Evolutionary conservation across 1,140 invertebrate genomes (phyloP).

Genomic region (Arion vulgaris): DNA sequence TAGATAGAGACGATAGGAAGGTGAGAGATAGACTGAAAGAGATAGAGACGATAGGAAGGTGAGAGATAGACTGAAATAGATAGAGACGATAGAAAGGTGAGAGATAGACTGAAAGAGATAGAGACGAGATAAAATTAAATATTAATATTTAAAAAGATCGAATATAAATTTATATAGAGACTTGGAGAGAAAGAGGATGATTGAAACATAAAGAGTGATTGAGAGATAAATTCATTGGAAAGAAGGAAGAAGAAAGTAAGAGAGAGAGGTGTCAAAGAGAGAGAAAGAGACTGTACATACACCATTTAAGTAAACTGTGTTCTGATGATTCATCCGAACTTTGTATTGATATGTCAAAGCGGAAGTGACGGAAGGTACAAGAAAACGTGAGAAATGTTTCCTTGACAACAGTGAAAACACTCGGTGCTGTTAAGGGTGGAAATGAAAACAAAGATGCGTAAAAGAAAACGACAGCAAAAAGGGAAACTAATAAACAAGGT

Average conservation of each 20-base stretch:
- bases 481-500: not conserved
- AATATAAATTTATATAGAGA: not conserved
- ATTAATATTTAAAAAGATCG: not conserved
- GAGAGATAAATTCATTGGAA: no score
- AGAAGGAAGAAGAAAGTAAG: no score
- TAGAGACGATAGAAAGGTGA: not conserved
- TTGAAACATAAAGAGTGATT: no score
- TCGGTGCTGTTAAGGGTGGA: not conserved
- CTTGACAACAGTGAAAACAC: not conserved
- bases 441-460: not conserved
- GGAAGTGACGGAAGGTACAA: not conserved
- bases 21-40: not conserved
- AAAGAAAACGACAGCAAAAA: not conserved
- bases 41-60: not conserved
- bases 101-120: not conserved
- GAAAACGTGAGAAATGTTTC: not conserved
- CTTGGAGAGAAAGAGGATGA: not conserved
- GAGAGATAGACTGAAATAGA: conserved; percentile 3
- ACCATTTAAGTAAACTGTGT: not conserved
- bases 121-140: not conserved
- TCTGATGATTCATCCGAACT: not conserved
- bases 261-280: not conserved
- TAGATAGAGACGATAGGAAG: not conserved
- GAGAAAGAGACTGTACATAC: not conserved
- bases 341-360: not conserved